Conservation (phyloP, 2,797 vertebrate genomes). For the Brotula barbata region DNA sequence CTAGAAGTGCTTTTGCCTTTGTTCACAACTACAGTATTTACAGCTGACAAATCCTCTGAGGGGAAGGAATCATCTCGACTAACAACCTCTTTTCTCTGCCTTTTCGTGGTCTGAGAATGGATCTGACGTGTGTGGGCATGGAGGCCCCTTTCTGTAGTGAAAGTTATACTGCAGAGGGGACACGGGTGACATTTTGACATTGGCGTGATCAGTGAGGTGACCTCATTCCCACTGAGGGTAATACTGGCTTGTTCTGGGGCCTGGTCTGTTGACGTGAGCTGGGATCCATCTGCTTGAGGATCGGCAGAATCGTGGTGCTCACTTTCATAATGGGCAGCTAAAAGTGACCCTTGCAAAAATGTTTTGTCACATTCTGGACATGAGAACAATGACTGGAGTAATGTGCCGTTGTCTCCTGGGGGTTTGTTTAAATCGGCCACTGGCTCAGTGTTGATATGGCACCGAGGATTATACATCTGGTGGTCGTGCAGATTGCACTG, state of each 20-base stretch:
- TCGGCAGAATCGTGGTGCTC: constrained; percentile 40
- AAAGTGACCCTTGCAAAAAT: constrained; percentile 52
- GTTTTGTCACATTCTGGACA: constrained; percentile 56
- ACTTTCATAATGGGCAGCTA: constrained; percentile 54
- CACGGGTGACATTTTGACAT: constrained; percentile 67
- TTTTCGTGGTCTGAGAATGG: constrained; percentile 58
- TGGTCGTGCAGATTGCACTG: constrained; percentile 72
- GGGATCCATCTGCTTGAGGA: constrained; percentile 24
- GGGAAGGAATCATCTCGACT: background rate
- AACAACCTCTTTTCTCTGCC: constrained; percentile 19
- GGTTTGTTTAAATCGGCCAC: constrained; percentile 13
- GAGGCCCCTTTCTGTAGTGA: constrained; percentile 74
- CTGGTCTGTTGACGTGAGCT: background rate
- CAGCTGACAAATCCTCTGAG: background rate
- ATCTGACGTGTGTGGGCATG: constrained; percentile 81
- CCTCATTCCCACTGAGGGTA: background rate
- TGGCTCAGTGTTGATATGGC: constrained; percentile 42
- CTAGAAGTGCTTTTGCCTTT: constrained; percentile 6
- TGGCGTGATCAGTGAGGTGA: background rate
- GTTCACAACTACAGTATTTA: background rate
- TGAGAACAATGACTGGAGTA: constrained; percentile 21
- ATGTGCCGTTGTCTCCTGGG: background rate
- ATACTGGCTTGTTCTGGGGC: constrained; percentile 3
- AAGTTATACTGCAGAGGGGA: constrained; percentile 72
- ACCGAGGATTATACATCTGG: constrained; percentile 65